A percentile compares a stretch with the other conserved stretches of the same genome.
Conservation (phyloP, 2,113 vertebrate genomes). For the Laterallus jamaicensis region DNA sequence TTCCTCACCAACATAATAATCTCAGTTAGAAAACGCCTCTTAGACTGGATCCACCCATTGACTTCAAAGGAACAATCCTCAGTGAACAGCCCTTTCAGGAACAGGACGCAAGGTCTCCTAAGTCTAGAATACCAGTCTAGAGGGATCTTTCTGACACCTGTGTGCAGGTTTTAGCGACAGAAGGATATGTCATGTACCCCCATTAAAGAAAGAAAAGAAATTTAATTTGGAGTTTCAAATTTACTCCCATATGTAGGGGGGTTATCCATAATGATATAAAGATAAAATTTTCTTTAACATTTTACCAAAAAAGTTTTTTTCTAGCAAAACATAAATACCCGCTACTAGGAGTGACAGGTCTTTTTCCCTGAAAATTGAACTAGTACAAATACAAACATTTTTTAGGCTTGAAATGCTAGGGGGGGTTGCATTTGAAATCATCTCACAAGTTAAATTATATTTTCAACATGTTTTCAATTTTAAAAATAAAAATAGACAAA, state of each 20-base stretch:
- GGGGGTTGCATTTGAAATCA: background rate
- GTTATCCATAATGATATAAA: background rate
- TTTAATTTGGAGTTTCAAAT: background rate
- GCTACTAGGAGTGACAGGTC: background rate
- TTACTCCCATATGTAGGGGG: background rate
- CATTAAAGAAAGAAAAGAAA: background rate
- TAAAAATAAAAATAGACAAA: slow-evolving; percentile 17
- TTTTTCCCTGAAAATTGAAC: background rate
- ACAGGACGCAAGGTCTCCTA: background rate
- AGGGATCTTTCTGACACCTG: background rate
- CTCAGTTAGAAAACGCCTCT: background rate
- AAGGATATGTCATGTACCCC: background rate
- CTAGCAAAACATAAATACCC: background rate
- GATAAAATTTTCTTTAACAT: background rate
- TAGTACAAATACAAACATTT: background rate
- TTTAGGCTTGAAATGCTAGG: background rate
- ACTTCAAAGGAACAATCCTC: background rate
- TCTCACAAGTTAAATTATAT: background rate
- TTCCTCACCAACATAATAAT: background rate
- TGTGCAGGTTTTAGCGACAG: background rate
- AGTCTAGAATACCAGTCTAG: background rate
- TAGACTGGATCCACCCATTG: background rate
- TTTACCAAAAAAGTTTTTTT: background rate
- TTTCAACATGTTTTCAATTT: background rate
- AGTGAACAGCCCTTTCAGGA: background rate